Conservation (phyloP, 2,113 vertebrate species). For the Meriones unguiculatus region DNA sequence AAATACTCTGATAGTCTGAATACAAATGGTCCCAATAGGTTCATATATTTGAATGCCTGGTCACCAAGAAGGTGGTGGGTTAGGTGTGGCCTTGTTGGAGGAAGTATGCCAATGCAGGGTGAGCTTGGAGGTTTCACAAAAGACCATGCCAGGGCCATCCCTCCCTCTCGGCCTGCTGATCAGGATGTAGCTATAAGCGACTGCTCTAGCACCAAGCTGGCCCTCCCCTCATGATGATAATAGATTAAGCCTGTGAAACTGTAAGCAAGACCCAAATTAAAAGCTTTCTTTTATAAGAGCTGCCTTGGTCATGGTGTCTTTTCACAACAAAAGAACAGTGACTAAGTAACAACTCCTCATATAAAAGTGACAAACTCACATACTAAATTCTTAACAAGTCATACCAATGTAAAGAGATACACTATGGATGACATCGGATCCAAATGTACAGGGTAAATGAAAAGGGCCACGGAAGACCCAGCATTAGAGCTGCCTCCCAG, state of each 20-base stretch:
- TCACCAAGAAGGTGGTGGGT: neutral
- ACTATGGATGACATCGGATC: fast-evolving
- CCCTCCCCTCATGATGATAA: neutral
- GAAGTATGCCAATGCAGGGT: neutral
- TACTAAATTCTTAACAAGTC: neutral
- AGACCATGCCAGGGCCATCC: neutral
- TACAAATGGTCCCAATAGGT: neutral
- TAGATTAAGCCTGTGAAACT: neutral
- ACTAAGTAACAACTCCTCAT: neutral
- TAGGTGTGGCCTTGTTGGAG: neutral
- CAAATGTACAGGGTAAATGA: neutral
- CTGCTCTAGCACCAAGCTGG: neutral
- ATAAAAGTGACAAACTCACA: neutral
- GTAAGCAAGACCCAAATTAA: neutral
- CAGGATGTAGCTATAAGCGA: neutral
- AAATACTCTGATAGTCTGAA: neutral
- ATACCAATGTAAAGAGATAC: neutral
- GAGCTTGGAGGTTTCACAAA: neutral
- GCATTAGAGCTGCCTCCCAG: neutral
- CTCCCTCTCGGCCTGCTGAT: too few relatives aligned
- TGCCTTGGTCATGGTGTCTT: neutral
- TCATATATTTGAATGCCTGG: neutral
- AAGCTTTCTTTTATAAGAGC: neutral
- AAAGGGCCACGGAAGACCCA: neutral
- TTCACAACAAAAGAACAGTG: neutral